phyloP scores from a whole-genome alignment of 2,888 invertebrate genomes.

The Dicranocentrus wangi region DNA sequence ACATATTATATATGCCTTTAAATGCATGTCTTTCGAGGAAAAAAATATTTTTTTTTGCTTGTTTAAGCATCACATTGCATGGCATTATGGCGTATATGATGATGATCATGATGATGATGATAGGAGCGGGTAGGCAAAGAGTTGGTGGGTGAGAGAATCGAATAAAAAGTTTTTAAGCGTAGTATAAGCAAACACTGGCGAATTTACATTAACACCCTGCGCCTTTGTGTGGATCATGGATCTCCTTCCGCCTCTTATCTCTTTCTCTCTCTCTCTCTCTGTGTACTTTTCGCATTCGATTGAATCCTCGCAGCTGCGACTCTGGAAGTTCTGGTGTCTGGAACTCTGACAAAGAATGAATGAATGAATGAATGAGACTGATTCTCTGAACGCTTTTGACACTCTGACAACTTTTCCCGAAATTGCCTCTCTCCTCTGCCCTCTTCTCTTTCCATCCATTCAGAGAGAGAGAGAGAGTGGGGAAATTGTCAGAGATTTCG shows the following conservation, averaged over 20 bases:
- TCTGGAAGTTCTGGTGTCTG: not conserved
- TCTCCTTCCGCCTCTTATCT: not conserved
- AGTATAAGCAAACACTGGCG: not conserved
- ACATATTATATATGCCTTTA: too few species aligned
- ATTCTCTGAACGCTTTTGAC: too few species aligned
- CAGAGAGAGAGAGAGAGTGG: not conserved
- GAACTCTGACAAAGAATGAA: not conserved
- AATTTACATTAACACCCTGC: slow-evolving; percentile 10
- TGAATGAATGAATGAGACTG: too few species aligned
- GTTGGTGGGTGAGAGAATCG: not conserved
- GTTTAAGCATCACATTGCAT: too few species aligned
- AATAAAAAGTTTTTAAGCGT: not conserved
- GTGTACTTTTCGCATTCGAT: not conserved
- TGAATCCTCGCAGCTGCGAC: not conserved
- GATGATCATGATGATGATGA: too few species aligned
- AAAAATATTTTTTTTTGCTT: too few species aligned
- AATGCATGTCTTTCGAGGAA: too few species aligned
- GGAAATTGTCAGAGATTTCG: too few species aligned
- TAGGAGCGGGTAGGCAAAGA: too few species aligned
- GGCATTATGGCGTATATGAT: too few species aligned
- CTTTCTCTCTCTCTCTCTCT: too few species aligned
- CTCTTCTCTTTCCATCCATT: not conserved
- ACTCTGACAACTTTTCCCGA: not conserved
- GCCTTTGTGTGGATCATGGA: not conserved
- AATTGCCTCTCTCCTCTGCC: not conserved